Base-by-base conservation (phyloP, 2,113 vertebrate genomes). In the Colaptes auratus region DNA sequence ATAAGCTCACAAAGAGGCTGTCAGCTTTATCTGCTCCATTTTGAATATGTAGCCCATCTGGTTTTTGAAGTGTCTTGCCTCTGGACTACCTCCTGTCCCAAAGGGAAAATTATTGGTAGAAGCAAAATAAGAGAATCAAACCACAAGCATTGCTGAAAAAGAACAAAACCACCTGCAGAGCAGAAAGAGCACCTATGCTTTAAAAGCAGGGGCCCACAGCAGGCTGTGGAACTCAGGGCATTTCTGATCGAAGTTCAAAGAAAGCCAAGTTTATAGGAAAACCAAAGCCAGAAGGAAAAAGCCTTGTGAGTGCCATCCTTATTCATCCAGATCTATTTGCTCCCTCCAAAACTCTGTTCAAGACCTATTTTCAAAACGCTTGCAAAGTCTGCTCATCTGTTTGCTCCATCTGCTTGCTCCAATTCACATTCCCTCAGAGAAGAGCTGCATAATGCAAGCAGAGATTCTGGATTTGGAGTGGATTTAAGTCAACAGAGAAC, bases 401-500 rank as follows among this genome's bases (percentile, higher is more conserved):
- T 60, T 91, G 82, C 52, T 94, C 95, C 96, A 96, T 96, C 92
- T 96, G 95, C 55, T 83, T 36, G 88, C 72, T 95, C 92, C 90
- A 94, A 60, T 74, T 93, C 88, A 77, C 76, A 60, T 90, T 78
- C 19, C 33, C 76, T 94, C 48, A 31, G 58, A 96, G 69, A 91
- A 21, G 72, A 94, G 39, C 31, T 9, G 42, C 15, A 15, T 21
- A 95, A 96, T 14, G n/a, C 52, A 53, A 75, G 63, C 1, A 2
- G 7, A 63, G 31, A 74, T 56, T 83, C 69, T 77, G 72, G 60
- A 67, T 94, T 88, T 86, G 63, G 46, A 86, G 85, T 25, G 56
- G 60, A 84, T 89, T 85, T 85, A 75, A 91, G 50, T 27, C 58
- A 70, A 70, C 30, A 61, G 63, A 82, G 30, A 82, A 82, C 18